phyloP scores from a whole-genome alignment of 2,797 vertebrate genomes.

The Onychomys leucogaster region DNA sequence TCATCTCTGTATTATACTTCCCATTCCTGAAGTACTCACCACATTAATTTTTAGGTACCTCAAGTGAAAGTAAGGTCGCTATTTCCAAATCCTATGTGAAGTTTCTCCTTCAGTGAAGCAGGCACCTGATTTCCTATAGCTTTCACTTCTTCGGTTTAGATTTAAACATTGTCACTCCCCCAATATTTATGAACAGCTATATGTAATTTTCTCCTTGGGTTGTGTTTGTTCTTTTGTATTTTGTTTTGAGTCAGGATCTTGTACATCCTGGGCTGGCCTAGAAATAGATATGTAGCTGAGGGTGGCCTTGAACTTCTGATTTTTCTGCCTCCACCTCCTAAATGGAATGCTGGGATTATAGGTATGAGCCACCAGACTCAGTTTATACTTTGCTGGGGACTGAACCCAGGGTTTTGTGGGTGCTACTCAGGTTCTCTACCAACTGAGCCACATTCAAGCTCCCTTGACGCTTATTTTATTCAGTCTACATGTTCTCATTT shows the following conservation, averaged over 20 bases:
- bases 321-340: background rate
- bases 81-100: background rate
- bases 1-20: background rate
- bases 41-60: background rate
- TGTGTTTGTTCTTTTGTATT: background rate
- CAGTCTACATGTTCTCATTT: background rate
- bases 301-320: background rate
- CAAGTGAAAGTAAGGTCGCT: background rate
- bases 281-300: background rate
- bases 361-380: background rate
- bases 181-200: background rate
- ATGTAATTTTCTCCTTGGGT: slow-evolving; percentile 11
- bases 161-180: background rate
- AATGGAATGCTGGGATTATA: background rate
- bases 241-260: background rate
- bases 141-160: slow-evolving; percentile 1
- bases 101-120: slow-evolving; percentile 36
- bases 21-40: background rate
- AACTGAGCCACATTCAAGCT: background rate
- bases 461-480: background rate
- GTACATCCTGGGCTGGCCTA: background rate
- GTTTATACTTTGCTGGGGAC: background rate
- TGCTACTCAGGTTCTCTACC: background rate
- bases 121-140: background rate
- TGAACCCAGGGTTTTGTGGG: background rate